Base-by-base conservation (phyloP, 2,888 invertebrate species). In the Melikaiella ostensackeni region DNA sequence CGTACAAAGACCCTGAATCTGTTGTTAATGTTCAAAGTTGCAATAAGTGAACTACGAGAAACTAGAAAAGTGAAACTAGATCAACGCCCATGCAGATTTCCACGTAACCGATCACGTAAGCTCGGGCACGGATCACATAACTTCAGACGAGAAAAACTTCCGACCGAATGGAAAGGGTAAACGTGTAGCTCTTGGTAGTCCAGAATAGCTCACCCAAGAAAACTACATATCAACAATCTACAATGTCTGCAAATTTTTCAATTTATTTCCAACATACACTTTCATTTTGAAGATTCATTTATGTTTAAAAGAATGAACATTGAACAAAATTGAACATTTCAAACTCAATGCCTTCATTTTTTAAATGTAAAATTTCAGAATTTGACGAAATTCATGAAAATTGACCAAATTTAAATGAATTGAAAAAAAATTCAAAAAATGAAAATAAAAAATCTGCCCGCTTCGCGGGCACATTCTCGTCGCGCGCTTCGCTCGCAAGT, bases 11-110 rank as follows among this genome's bases (percentile, higher is more conserved):
- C 7, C 19, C 27, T 8, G 42, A 66, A 66, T 46, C 13, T 46
- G 27, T 24, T 46, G 9, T 57, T 21, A 7, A 19, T 6, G 9
- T 13, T 13, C 21, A 64, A 64, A 64, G 38, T 38, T 64, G 7
- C 6, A 64, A 64, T 66, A 66, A 27, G 24, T 66, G 38, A 66
- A 66, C 24, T 27, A 19, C 27, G 4, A 66, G 24, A 24, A 66
- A 57, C 57, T 7, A 66, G 38, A 66, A 66, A 66, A 66, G 42
- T 66, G 66, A 66, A 66, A 66, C 27, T 66, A 66, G 42, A 66
- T 27, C 42, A 19, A 66, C 66, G 21, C 11, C 57, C 57, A 66
- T 66, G 42, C 21, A 46, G 27, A 66, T 66, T 66, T 66, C 21
- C 27, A 66, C 42, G 42, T 66, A 46, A 66, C 46, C 42, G 42